phyloP scores from a whole-genome alignment of 2,797 vertebrate species.

The Crax fasciolata region DNA sequence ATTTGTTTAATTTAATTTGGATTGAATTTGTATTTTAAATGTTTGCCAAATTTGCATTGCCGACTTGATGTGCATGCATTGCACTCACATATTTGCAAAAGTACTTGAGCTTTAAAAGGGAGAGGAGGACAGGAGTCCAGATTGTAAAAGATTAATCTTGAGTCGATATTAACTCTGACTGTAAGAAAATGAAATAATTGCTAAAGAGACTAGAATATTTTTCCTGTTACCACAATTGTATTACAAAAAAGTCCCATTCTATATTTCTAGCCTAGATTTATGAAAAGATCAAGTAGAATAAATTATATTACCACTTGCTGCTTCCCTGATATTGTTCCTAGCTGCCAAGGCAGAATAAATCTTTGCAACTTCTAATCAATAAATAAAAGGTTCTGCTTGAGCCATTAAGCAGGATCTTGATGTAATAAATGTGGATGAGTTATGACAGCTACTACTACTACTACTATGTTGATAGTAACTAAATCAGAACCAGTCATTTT shows the following conservation, averaged over 20 bases:
- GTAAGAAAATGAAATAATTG: not conserved
- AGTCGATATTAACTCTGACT: not conserved
- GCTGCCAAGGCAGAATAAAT: not conserved
- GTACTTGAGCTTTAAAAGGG: not conserved
- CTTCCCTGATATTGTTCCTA: not conserved
- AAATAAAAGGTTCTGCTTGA: not conserved
- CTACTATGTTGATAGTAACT: not conserved
- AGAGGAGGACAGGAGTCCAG: not conserved
- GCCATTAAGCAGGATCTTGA: not conserved
- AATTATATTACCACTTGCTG: slow-evolving; percentile 10
- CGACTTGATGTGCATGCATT: not conserved
- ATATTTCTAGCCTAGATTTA: slow-evolving; percentile 2
- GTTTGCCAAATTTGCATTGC: not conserved
- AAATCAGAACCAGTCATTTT: not conserved
- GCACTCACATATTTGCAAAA: slow-evolving; percentile 27
- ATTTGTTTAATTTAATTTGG: not conserved
- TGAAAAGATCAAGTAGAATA: not conserved
- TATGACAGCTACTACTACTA: not conserved
- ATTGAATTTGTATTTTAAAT: not conserved
- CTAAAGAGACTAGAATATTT: not conserved
- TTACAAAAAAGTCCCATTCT: not conserved
- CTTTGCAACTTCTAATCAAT: not conserved
- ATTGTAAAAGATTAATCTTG: slow-evolving; percentile 34
- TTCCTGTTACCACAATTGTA: not conserved
- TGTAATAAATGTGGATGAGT: not conserved